Evolutionary conservation across 1,140 invertebrate species (phyloP).

Genomic region (Drosophila ambigua): DNA sequence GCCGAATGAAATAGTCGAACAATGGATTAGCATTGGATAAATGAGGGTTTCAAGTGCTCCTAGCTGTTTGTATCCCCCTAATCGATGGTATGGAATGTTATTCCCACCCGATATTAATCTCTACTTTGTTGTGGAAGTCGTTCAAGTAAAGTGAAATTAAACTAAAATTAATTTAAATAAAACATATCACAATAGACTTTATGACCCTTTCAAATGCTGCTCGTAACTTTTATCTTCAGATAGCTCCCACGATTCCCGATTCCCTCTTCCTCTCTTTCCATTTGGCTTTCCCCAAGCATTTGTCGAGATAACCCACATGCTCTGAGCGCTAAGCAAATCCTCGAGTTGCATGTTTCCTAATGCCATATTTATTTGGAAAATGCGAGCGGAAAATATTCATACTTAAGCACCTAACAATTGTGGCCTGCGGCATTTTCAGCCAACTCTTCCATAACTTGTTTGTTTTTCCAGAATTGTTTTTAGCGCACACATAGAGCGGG

Average conservation of each 20-base stretch:
- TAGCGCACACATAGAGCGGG: slow-evolving; percentile 3
- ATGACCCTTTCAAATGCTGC: no score
- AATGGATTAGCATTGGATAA: not conserved
- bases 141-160: no score
- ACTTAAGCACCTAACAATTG: slow-evolving; percentile 51
- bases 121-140: no score
- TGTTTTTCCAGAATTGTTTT: slow-evolving; percentile 51
- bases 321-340: slow-evolving; percentile 32
- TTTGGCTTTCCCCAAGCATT: no score
- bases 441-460: slow-evolving; percentile 62
- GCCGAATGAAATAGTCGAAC: slow-evolving; percentile 3
- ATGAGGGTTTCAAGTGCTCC: not conserved
- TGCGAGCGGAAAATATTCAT: slow-evolving; percentile 45
- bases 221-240: no score
- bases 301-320: slow-evolving; percentile 19
- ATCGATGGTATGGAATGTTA: no score
- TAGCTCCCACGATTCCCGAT: no score
- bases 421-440: slow-evolving; percentile 42
- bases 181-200: no score
- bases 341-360: slow-evolving; percentile 36
- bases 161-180: no score
- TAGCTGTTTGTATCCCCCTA: not conserved
- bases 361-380: slow-evolving; percentile 47
- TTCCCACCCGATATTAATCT: no score
- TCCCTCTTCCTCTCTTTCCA: no score